A percentile compares a stretch with the other conserved stretches of the same genome.
Conservation (phyloP, 2,113 vertebrate species). For the Bolborhynchus lineola region DNA sequence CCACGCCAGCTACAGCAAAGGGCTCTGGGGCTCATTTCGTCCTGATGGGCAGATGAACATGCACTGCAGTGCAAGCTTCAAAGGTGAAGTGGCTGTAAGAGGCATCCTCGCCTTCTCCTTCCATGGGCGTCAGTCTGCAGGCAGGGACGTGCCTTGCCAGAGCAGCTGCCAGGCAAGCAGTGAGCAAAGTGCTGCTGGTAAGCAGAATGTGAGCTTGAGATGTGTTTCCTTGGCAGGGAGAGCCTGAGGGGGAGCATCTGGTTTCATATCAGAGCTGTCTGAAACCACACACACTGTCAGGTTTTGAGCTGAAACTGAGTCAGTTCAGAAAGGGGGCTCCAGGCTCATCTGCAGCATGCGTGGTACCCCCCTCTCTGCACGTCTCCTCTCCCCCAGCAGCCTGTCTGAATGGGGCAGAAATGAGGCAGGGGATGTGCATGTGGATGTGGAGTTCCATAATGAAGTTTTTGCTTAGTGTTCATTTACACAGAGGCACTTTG, state of each 20-base stretch:
- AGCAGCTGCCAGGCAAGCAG: not conserved
- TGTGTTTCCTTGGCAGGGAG: not conserved
- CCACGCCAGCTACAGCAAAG: not conserved
- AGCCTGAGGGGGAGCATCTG: slow-evolving; percentile 6
- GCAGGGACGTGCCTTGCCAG: not conserved
- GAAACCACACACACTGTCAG: not conserved
- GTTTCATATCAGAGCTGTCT: not conserved
- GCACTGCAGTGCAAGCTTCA: fast-evolving
- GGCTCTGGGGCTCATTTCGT: not conserved
- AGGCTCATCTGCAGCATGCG: fast-evolving
- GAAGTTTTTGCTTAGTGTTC: not conserved
- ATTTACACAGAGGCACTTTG: not conserved
- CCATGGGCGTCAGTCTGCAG: not conserved
- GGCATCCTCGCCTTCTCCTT: not conserved
- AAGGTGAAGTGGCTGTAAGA: not conserved
- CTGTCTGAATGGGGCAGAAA: not conserved
- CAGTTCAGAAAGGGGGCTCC: not conserved
- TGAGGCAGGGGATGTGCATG: not conserved
- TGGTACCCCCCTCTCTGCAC: not conserved
- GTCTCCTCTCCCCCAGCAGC: fast-evolving
- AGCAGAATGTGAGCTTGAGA: not conserved
- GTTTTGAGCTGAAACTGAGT: not conserved
- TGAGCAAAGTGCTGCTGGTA: not conserved
- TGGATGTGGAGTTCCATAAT: not conserved
- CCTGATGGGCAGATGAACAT: not conserved